Conservation (phyloP, 1,140 invertebrate genomes). For the Eumaeus atala region DNA sequence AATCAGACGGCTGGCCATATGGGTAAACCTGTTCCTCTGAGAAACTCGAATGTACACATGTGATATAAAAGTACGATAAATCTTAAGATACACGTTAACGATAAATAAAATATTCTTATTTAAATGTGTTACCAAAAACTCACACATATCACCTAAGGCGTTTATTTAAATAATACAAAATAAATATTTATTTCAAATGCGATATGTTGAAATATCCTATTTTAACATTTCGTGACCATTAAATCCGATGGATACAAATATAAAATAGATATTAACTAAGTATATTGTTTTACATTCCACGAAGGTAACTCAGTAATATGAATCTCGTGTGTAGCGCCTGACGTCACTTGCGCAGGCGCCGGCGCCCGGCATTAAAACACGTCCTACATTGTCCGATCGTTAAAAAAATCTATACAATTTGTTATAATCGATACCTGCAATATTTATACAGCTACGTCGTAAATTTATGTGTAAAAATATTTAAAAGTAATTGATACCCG, state of each 20-base stretch:
- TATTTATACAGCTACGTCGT: no score
- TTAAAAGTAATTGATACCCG: no score
- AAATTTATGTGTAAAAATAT: no score
- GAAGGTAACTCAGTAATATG: constrained; percentile 3
- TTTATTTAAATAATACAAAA: background rate
- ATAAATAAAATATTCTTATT: background rate
- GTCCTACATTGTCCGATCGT: background rate
- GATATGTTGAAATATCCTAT: constrained; percentile 2
- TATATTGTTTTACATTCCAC: constrained; percentile 7
- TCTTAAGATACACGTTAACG: no score
- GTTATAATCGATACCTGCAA: no score
- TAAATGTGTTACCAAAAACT: no score
- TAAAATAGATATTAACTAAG: background rate
- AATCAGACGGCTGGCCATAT: constrained; percentile 49
- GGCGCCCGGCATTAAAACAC: constrained; percentile 36
- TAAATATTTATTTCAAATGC: background rate
- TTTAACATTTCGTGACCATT: no score
- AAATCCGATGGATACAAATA: background rate
- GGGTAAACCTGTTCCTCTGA: constrained; percentile 47
- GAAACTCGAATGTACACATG: constrained; percentile 3
- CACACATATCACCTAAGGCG: background rate
- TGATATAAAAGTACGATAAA: background rate
- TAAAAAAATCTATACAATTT: no score
- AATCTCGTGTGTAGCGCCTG: constrained; percentile 14
- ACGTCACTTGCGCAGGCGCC: constrained; percentile 44